These are phyloP conservation scores for Siderastrea siderea DNA, from an alignment of 92 coral and sea anemone species.

Conservation along the genomic window DNA sequence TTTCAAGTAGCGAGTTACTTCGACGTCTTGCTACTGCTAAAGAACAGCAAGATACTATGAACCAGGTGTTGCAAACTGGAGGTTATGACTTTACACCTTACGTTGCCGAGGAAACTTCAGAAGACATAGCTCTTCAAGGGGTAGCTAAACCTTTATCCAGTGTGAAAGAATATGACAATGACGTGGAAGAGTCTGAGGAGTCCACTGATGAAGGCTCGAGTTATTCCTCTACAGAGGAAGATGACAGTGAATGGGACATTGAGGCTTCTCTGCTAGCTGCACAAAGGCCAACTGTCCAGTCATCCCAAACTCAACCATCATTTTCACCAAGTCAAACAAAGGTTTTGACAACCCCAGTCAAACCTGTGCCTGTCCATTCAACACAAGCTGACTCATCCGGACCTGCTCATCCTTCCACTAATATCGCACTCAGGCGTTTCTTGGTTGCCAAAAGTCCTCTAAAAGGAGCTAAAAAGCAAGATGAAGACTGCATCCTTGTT, in stretches of 20 bases:
- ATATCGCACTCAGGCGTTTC: conserved; percentile 62
- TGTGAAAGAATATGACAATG: conserved; percentile 34
- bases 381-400: neutral
- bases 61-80: conserved; percentile 18
- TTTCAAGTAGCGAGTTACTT: conserved; percentile 28
- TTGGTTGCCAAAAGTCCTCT: conserved; percentile 75
- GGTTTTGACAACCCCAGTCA: conserved; percentile 19
- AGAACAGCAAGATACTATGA: conserved; percentile 16
- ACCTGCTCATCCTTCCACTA: conserved; percentile 1
- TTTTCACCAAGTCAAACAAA: conserved; percentile 26
- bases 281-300: conserved; percentile 1
- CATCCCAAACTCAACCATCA: neutral
- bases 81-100: conserved; percentile 68
- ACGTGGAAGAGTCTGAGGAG: conserved; percentile 14
- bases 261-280: neutral
- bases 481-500: conserved; percentile 81
- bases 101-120: conserved; percentile 47
- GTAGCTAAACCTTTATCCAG: conserved; percentile 15
- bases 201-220: conserved; percentile 25
- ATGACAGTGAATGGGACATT: conserved; percentile 18
- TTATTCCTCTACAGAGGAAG: conserved; percentile 59
- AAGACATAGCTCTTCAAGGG: neutral
- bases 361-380: conserved; percentile 23
- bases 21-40: conserved; percentile 28
- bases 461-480: conserved; percentile 62